Percentiles rank a stretch among this genome's conserved stretches.
Evolutionary conservation across 2,113 vertebrate species (phyloP).

Genomic region (Elanus axillaris): DNA sequence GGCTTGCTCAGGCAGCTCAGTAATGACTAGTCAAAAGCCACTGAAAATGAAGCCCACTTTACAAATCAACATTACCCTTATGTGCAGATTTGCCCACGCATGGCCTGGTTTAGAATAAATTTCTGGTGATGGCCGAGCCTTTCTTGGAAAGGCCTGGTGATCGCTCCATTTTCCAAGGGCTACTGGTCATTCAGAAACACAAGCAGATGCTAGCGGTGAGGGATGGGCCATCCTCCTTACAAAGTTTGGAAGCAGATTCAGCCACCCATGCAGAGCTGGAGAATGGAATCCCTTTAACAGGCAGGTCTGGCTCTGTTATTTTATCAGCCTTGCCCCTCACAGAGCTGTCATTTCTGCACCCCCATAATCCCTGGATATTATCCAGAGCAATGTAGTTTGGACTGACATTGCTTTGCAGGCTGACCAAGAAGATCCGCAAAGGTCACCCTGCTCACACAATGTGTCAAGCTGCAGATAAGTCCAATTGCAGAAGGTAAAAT

Average conservation of each 20-base stretch:
- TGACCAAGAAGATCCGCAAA: not conserved
- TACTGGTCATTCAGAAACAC: not conserved
- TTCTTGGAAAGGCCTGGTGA: not conserved
- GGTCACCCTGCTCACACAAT: not conserved
- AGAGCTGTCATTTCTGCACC: not conserved
- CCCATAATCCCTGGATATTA: not conserved
- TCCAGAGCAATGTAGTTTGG: not conserved
- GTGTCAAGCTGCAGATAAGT: not conserved
- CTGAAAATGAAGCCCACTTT: not conserved
- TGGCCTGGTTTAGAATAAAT: not conserved
- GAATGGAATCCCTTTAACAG: not conserved
- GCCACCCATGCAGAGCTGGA: not conserved
- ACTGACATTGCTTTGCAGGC: not conserved
- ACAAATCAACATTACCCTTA: not conserved
- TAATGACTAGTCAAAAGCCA: not conserved
- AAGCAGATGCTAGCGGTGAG: not conserved
- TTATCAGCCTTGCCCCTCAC: not conserved
- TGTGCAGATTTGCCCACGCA: not conserved
- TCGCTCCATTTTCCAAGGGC: not conserved
- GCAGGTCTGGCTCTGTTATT: not conserved
- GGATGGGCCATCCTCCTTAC: not conserved
- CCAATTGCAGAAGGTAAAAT: not conserved
- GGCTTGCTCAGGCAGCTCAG: not conserved
- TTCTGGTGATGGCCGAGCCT: not conserved
- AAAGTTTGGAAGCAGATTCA: not conserved